Evolutionary conservation across 2,113 vertebrate genomes (phyloP).

Genomic region (Drymodes brunneopygia): DNA sequence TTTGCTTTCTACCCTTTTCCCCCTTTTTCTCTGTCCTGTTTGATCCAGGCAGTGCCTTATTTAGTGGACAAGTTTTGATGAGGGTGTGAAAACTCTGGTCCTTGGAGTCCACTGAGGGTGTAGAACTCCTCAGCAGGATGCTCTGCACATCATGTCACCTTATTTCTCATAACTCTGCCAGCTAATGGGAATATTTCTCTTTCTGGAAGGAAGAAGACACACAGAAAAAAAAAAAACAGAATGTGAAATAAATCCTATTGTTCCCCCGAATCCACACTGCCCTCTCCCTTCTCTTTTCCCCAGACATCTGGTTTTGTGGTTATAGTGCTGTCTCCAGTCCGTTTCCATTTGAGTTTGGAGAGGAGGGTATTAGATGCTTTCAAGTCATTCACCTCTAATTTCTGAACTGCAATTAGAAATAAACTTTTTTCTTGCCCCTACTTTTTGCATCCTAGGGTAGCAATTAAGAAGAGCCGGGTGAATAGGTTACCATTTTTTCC

Average conservation of each 20-base stretch:
- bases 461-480: slow-evolving; percentile 66
- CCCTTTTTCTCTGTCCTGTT: background rate
- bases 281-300: background rate
- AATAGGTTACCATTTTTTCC: slow-evolving; percentile 70
- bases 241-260: background rate
- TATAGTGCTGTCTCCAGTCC: background rate
- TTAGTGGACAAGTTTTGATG: background rate
- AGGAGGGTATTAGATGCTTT: background rate
- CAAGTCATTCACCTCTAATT: slow-evolving; percentile 51
- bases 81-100: background rate
- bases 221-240: background rate
- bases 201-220: background rate
- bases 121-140: background rate
- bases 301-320: background rate
- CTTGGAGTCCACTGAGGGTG: background rate
- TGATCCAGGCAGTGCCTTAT: background rate
- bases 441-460: slow-evolving; percentile 59
- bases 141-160: background rate
- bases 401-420: slow-evolving; percentile 65
- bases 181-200: background rate
- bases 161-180: background rate
- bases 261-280: background rate
- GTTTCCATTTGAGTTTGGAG: background rate
- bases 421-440: slow-evolving; percentile 43
- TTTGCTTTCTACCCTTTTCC: background rate